These are phyloP conservation scores for Drosophila bifasciata DNA, from an alignment of 1,140 invertebrate species.

Conservation along the genomic window DNA sequence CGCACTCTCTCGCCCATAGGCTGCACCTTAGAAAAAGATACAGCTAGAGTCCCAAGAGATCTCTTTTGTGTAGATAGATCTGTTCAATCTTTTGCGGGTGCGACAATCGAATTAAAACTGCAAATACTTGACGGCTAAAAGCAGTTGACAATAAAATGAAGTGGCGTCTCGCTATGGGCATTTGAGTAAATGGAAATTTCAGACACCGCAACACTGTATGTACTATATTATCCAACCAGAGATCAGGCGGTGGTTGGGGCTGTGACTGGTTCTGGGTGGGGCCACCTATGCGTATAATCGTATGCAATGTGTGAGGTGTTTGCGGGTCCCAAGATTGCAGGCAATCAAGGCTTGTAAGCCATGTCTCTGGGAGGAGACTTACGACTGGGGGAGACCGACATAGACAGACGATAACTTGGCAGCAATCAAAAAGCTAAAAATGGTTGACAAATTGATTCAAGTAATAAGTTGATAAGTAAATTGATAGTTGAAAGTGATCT, in stretches of 20 bases:
- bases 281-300: background rate
- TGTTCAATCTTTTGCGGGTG: constrained; percentile 18
- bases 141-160: constrained; percentile 53
- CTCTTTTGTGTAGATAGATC: constrained; percentile 4
- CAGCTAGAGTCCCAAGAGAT: constrained; percentile 33
- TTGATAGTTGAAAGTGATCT: too few relatives aligned
- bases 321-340: too few relatives aligned
- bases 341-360: too few relatives aligned
- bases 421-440: too few relatives aligned
- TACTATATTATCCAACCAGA: constrained; percentile 1
- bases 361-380: too few relatives aligned
- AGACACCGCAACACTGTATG: constrained; percentile 2
- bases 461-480: too few relatives aligned
- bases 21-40: constrained; percentile 34
- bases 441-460: too few relatives aligned
- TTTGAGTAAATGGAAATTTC: constrained; percentile 49
- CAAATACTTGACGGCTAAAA: constrained; percentile 46
- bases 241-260: background rate
- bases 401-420: too few relatives aligned
- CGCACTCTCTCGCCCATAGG: constrained; percentile 5
- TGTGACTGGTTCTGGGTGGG: constrained; percentile 27
- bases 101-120: constrained; percentile 49
- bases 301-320: too few relatives aligned
- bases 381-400: too few relatives aligned
- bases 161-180: constrained; percentile 27